These are phyloP conservation scores for Volucella bombylans DNA, from an alignment of 2,888 invertebrate genomes.

Conservation along the genomic window DNA sequence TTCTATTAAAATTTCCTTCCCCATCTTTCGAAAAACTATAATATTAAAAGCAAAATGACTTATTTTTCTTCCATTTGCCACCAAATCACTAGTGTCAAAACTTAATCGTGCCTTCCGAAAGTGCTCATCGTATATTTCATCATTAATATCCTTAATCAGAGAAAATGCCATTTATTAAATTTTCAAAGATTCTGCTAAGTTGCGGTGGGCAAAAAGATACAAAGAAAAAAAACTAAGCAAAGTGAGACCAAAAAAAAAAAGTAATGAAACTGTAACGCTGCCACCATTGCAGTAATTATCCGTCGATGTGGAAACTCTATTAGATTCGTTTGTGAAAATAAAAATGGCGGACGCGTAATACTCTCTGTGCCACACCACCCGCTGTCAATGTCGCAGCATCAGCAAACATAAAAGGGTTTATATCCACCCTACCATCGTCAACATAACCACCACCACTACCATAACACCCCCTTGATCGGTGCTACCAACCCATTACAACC, in stretches of 20 bases:
- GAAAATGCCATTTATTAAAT: constrained; percentile 66
- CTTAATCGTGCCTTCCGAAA: constrained; percentile 24
- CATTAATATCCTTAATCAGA: constrained; percentile 68
- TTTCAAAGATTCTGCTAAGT: constrained; percentile 38
- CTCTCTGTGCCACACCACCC: constrained; percentile 49
- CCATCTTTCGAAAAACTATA: too few species aligned
- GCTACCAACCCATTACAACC: too few species aligned
- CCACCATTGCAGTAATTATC: constrained; percentile 68
- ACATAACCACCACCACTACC: constrained; percentile 33
- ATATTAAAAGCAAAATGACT: too few species aligned
- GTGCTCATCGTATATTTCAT: constrained; percentile 22
- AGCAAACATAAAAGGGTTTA: constrained; percentile 71
- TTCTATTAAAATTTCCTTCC: too few species aligned
- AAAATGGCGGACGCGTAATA: constrained; percentile 67
- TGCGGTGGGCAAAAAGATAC: neutral
- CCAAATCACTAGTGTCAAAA: constrained; percentile 9
- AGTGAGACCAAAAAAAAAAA: constrained; percentile 16
- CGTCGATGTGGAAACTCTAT: constrained; percentile 70
- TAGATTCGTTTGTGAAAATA: constrained; percentile 62
- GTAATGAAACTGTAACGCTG: constrained; percentile 46
- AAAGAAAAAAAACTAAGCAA: neutral
- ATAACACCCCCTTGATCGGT: constrained; percentile 1
- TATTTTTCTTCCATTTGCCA: neutral
- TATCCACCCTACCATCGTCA: constrained; percentile 35
- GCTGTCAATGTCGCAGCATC: constrained; percentile 69